Base-by-base conservation (phyloP, 2,888 invertebrate species). In the Myopa testacea region DNA sequence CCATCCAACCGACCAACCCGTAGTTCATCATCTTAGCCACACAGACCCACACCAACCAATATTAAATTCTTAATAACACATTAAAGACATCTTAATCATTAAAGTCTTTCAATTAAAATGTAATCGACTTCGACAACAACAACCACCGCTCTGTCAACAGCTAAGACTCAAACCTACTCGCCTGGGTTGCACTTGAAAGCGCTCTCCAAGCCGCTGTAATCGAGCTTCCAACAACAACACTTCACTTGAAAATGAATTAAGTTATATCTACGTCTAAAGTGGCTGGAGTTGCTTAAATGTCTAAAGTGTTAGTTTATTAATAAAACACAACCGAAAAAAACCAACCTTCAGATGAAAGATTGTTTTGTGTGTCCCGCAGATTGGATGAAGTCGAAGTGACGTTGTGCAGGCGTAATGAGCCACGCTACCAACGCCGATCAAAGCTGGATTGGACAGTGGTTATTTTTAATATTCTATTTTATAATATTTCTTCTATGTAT, bases 391-490 rank as follows among this genome's bases (percentile, higher is more conserved):
- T 65, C 63, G 45, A 60, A 1, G 26, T 71, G 75, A 72, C 72
- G 73, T 78, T 84, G 85, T 82, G 85, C 84, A 85, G 85, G 85
- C 86, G 85, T 85, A 85, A 86, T 86, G 85, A 86, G 85, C 80
- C 79, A 79, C 80, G 83, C 83, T 84, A 83, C 85, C 82, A 82
- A 84, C 84, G 83, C 83, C 84, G 85, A 85, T 85, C 82, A 34
- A 50, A 14, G 14, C 50, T 63, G 63, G 7, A 63, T 0, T 34
- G 63, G 14, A 63, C 63, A 63, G 34, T 63, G 63, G 63, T 50
- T 14, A 50, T 10, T 19, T 50, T 50, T 8, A 14, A 62, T 19
- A 19, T 62, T 62, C n/a, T 62, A n/a, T 34, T 26, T 19, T 62
- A 12, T 4, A n/a, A 62, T 14, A 16, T 6, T 12, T 26, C n/a